phyloP scores from a whole-genome alignment of 2,113 vertebrate species.

The Paramormyrops kingsleyae region DNA sequence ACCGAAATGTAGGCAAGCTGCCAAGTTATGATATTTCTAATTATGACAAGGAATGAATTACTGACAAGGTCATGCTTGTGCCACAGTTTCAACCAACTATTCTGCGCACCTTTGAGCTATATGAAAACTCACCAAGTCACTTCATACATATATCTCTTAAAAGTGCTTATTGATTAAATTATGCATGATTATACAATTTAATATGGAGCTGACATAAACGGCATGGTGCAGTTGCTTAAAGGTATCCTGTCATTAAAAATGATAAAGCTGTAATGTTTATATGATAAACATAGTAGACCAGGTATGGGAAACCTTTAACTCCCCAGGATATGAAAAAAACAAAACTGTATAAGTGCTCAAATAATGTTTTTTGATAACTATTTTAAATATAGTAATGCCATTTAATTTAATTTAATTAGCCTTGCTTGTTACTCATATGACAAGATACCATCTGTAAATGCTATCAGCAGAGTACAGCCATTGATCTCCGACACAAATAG shows the following conservation, averaged over 20 bases:
- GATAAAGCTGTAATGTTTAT: background rate
- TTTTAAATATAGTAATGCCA: background rate
- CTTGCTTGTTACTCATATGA: background rate
- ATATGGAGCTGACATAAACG: background rate
- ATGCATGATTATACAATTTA: background rate
- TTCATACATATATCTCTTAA: background rate
- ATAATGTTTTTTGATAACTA: background rate
- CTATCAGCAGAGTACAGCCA: background rate
- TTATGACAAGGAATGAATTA: constrained; percentile 18
- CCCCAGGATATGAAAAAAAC: background rate
- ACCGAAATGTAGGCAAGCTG: constrained; percentile 9
- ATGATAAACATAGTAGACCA: background rate
- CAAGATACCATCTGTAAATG: background rate
- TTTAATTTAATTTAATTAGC: background rate
- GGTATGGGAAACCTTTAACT: background rate
- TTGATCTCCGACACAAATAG: background rate
- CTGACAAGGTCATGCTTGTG: constrained; percentile 15
- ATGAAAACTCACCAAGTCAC: constrained; percentile 1
- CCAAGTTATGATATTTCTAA: constrained; percentile 18
- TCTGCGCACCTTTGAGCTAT: background rate
- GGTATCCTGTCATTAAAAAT: background rate
- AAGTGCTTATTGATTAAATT: background rate
- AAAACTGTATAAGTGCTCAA: background rate
- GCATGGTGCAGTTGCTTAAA: background rate
- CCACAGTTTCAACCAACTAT: background rate